phyloP scores from a whole-genome alignment of 1,140 invertebrate species.

The Drosophila willistoni region DNA sequence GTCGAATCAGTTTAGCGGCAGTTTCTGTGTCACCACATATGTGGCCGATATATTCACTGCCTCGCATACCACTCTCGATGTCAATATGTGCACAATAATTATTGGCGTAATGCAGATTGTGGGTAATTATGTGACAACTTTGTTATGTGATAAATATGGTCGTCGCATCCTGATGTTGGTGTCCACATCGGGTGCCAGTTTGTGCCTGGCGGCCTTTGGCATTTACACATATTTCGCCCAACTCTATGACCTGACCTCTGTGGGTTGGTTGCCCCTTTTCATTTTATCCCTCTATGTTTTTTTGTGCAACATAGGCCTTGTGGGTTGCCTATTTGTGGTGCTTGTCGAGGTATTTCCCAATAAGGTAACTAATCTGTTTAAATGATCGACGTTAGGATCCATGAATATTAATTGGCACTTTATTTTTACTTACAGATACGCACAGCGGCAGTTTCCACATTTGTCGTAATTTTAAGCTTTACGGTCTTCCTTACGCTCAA shows the following conservation, averaged over 20 bases:
- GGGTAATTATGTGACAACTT: constrained; percentile 52
- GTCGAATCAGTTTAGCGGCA: constrained; percentile 53
- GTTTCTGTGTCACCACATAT: constrained; percentile 63
- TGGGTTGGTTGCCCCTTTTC: constrained; percentile 67
- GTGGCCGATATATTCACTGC: constrained; percentile 86
- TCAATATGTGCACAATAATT: constrained; percentile 84
- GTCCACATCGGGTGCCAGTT: constrained; percentile 43
- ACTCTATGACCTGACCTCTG: constrained; percentile 17
- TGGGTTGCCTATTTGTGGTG: constrained; percentile 70
- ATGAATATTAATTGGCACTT: background rate
- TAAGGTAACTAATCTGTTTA: constrained; percentile 39
- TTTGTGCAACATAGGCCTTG: constrained; percentile 62
- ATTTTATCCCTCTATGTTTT: constrained; percentile 66
- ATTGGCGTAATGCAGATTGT: constrained; percentile 84
- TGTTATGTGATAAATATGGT: constrained; percentile 65
- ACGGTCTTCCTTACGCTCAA: constrained; percentile 60
- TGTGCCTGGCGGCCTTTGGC: constrained; percentile 52
- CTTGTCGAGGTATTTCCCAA: constrained; percentile 68
- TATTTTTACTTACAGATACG: constrained; percentile 57
- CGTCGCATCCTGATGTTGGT: constrained; percentile 54
- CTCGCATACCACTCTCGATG: constrained; percentile 84
- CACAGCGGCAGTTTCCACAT: constrained; percentile 46
- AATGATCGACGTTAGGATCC: too few relatives aligned
- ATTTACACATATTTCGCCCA: constrained; percentile 42
- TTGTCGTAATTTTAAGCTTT: constrained; percentile 56